phyloP scores from a whole-genome alignment of 2,888 invertebrate genomes.

The Epistrophe grossulariae region DNA sequence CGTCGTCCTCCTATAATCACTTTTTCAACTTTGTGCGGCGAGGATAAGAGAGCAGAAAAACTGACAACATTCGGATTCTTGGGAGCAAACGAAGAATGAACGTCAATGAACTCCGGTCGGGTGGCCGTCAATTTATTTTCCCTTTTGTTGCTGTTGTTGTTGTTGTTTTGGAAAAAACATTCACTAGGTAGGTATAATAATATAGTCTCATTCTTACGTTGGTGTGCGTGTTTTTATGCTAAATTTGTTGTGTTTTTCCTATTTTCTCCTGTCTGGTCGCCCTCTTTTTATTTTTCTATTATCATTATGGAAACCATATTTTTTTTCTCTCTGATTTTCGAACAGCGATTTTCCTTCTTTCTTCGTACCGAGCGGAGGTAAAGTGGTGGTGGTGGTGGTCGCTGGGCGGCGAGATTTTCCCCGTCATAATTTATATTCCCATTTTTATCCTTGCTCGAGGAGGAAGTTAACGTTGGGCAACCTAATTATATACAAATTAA shows the following conservation, averaged over 20 bases:
- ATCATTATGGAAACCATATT: slow-evolving; percentile 38
- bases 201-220: neutral
- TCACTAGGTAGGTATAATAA: no score
- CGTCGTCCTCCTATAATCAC: slow-evolving; percentile 1
- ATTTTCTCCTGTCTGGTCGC: slow-evolving; percentile 15
- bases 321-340: neutral
- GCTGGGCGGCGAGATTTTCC: slow-evolving; percentile 8
- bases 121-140: slow-evolving; percentile 62
- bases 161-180: slow-evolving; percentile 50
- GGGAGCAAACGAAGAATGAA: slow-evolving; percentile 23
- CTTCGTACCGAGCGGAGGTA: neutral
- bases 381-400: neutral
- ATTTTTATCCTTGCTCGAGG: slow-evolving; percentile 15
- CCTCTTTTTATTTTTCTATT: slow-evolving; percentile 24
- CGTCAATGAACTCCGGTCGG: slow-evolving; percentile 70
- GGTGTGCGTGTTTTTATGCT: slow-evolving; percentile 40
- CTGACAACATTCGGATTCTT: slow-evolving; percentile 32
- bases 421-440: slow-evolving; percentile 10
- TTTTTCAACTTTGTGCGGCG: neutral
- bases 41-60: slow-evolving; percentile 13
- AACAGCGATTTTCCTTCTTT: slow-evolving; percentile 38
- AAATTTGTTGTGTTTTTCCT: slow-evolving; percentile 35
- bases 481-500: slow-evolving; percentile 66
- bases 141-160: neutral
- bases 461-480: slow-evolving; percentile 51